Conservation (phyloP, 2,888 invertebrate species). For the Agrilus biguttatus region DNA sequence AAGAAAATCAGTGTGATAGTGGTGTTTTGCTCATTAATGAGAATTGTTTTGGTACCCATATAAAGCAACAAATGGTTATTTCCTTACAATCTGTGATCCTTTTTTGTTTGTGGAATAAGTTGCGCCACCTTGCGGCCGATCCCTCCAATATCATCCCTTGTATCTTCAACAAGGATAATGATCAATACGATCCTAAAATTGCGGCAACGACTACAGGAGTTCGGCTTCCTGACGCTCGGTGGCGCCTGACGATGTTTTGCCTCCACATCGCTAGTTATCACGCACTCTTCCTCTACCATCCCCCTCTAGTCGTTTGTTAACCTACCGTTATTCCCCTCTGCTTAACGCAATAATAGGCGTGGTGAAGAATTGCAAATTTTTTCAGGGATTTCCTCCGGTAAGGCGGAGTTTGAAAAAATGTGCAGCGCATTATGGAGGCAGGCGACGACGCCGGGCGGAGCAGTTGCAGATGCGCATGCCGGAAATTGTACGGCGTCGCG, state of each 20-base stretch:
- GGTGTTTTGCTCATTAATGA: no score
- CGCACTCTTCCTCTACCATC: not conserved
- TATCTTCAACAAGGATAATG: no score
- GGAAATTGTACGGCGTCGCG: slow-evolving; percentile 23
- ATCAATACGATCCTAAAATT: no score
- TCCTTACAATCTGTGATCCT: no score
- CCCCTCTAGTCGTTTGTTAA: slow-evolving; percentile 8
- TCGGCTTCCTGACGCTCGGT: slow-evolving; percentile 4
- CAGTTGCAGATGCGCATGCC: slow-evolving; percentile 23
- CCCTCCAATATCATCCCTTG: no score
- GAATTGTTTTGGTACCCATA: no score
- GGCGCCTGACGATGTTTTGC: slow-evolving; percentile 3
- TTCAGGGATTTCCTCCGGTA: slow-evolving; percentile 20
- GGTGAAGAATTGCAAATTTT: slow-evolving; percentile 21
- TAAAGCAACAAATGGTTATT: no score
- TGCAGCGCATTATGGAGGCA: slow-evolving; percentile 23
- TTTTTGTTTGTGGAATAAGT: no score
- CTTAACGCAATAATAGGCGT: slow-evolving; percentile 12
- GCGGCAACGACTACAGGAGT: not conserved
- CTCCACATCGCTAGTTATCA: not conserved
- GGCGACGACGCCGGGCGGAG: slow-evolving; percentile 20
- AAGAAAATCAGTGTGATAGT: no score
- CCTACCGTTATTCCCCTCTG: slow-evolving; percentile 12
- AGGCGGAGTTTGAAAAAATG: slow-evolving; percentile 30
- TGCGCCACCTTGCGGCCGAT: no score